Base-by-base conservation (phyloP, 2,888 invertebrate species). In the Metopia argyrocephala region DNA sequence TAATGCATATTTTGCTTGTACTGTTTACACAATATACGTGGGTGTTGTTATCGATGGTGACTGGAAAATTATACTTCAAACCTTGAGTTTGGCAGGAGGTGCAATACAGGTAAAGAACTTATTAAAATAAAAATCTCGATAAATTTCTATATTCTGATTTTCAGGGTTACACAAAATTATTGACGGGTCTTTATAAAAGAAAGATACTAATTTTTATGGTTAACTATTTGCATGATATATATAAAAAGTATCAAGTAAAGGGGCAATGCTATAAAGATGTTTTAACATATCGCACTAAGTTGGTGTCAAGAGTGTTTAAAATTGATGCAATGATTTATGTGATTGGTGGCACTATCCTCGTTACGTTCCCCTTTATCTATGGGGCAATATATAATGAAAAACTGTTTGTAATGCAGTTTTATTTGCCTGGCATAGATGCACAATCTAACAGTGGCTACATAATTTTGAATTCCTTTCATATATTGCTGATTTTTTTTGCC, bases 21-120 rank as follows among this genome's bases (percentile, higher is more conserved):
- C 86, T 2, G 38, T 62, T 1, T 87, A 87, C 56, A 87, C 87
- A 0, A 70, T 87, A 1, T 87, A 87, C 31, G 68, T 84, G 28
- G 87, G 86, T 0, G 46, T 85, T 1, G 28, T 84, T 0, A 2
- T 85, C 0, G 61, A 86, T 1, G 66, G 79, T 0, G 86, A 87
- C 21, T 85, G 84, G 83, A 86, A 84, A 0, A 70, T 83, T 0
- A 83, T 87, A 7, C 64, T 87, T 1, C 84, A 87, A 68, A 80
- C 85, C 0, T 20, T 84, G 0, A 78, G 85, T 38, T 75, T 85
- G 82, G 78, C 69, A 0, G 86, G 85, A 0, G 83, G 85, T 1
- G 86, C 82, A 0, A 0, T 83, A 0, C 87, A 87, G 56, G 87
- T 80, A 15, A 15, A n/a, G n/a, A n/a, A n/a, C n/a, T n/a, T n/a